A percentile compares a stretch with the other conserved stretches of the same genome.
Conservation (phyloP, 2,888 invertebrate species). For the Eupithecia vulgata region DNA sequence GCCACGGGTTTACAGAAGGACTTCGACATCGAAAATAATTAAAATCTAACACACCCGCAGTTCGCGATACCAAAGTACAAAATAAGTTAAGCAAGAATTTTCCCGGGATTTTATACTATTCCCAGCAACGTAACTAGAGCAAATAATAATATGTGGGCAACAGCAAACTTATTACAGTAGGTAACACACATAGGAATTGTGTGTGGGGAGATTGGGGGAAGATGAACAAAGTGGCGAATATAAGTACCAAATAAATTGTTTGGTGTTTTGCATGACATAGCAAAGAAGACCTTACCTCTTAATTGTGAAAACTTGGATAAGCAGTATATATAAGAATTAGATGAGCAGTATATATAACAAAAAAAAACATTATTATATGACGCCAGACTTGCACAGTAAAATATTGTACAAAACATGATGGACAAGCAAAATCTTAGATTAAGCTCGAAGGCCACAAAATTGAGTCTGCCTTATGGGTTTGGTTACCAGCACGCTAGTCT, state of each 20-base stretch:
- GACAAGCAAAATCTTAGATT: too few relatives aligned
- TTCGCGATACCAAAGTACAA: constrained; percentile 6
- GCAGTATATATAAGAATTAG: too few relatives aligned
- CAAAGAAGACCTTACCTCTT: background rate
- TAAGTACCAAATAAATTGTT: background rate
- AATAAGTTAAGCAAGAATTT: constrained; percentile 19
- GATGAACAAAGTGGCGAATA: constrained; percentile 11
- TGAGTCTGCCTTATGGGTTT: too few relatives aligned
- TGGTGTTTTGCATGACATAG: background rate
- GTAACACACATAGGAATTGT: constrained; percentile 60
- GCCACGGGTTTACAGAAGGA: too few relatives aligned
- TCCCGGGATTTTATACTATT: constrained; percentile 51
- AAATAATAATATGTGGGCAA: constrained; percentile 53
- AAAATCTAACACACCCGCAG: constrained; percentile 10
- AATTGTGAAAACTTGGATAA: background rate
- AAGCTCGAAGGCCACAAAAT: too few relatives aligned
- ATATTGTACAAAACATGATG: too few relatives aligned
- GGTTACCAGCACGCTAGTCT: too few relatives aligned
- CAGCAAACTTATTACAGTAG: constrained; percentile 65
- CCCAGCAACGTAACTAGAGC: constrained; percentile 47
- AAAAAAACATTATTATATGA: too few relatives aligned
- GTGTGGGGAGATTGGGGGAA: constrained; percentile 53
- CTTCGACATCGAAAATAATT: too few relatives aligned
- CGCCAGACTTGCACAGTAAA: too few relatives aligned
- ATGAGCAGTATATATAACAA: too few relatives aligned